phyloP scores from a whole-genome alignment of 2,797 vertebrate genomes.

The Cirrhinus molitorella region DNA sequence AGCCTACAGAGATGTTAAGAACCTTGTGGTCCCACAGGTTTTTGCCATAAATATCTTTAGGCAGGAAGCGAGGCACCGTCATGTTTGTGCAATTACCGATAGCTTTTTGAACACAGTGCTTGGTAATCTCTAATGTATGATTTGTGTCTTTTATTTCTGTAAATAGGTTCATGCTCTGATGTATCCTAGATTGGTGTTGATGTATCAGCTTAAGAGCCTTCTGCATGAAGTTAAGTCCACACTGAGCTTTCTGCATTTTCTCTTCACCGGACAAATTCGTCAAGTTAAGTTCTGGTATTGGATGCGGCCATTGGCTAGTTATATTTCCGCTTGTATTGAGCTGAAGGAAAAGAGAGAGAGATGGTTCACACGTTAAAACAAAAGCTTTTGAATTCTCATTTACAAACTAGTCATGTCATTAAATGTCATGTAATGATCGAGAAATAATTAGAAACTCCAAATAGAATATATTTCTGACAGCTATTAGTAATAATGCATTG shows the following conservation, averaged over 20 bases:
- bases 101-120: accelerated
- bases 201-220: conserved; percentile 59
- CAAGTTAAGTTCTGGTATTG: background rate
- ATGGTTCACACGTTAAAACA: background rate
- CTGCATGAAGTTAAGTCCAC: conserved; percentile 68
- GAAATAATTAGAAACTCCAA: background rate
- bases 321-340: accelerated
- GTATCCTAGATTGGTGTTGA: no score
- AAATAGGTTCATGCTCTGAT: no score
- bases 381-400: background rate
- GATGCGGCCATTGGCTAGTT: accelerated
- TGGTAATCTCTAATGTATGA: accelerated
- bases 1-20: conserved; percentile 56
- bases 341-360: conserved; percentile 15
- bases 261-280: background rate
- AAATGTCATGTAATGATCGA: background rate
- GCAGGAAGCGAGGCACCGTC: background rate
- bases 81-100: background rate
- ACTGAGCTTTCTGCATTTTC: conserved; percentile 52
- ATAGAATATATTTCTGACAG: no score
- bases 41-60: background rate
- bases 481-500: background rate
- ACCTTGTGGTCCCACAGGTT: conserved; percentile 73
- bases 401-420: background rate
- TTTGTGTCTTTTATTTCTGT: no score